Conservation (phyloP, 2,888 invertebrate genomes). For the Cheilosia urbana region DNA sequence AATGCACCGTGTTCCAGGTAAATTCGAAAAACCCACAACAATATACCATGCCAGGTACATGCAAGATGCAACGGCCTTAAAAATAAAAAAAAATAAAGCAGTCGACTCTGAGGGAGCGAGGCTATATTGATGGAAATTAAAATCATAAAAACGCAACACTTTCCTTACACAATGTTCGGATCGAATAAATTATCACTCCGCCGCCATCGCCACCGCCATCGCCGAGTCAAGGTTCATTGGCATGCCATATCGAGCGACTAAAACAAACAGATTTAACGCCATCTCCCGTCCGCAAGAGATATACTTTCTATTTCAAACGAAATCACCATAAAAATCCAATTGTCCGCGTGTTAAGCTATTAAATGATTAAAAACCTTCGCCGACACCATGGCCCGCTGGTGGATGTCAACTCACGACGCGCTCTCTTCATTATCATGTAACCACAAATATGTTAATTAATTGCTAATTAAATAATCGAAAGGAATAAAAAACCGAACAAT, state of each 20-base stretch:
- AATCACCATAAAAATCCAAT: constrained; percentile 41
- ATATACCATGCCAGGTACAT: background rate
- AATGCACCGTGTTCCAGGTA: constrained; percentile 3
- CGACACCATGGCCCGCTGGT: background rate
- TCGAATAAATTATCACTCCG: constrained; percentile 2
- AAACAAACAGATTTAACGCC: constrained; percentile 32
- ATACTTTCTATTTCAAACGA: constrained; percentile 43
- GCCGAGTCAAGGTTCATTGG: constrained; percentile 22
- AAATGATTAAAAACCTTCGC: constrained; percentile 27
- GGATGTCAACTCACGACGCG: constrained; percentile 8
- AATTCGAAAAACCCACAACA: constrained; percentile 5
- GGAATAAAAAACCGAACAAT: constrained; percentile 43
- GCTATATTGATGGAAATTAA: background rate
- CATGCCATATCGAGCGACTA: background rate
- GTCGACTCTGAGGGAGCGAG: background rate
- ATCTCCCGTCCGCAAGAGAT: background rate
- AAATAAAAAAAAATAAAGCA: background rate
- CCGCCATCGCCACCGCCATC: too few species aligned
- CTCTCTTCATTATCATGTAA: constrained; percentile 37
- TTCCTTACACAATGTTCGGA: background rate
- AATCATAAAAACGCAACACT: constrained; percentile 1
- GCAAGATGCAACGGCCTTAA: too few species aligned
- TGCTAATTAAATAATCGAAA: constrained; percentile 68
- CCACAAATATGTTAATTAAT: constrained; percentile 63
- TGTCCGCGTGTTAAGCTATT: constrained; percentile 27